A percentile compares a stretch with the other conserved stretches of the same genome.
These are phyloP conservation scores for Corydoras sp. DNA, from an alignment of 2,113 vertebrate species.

Conservation along the genomic window DNA sequence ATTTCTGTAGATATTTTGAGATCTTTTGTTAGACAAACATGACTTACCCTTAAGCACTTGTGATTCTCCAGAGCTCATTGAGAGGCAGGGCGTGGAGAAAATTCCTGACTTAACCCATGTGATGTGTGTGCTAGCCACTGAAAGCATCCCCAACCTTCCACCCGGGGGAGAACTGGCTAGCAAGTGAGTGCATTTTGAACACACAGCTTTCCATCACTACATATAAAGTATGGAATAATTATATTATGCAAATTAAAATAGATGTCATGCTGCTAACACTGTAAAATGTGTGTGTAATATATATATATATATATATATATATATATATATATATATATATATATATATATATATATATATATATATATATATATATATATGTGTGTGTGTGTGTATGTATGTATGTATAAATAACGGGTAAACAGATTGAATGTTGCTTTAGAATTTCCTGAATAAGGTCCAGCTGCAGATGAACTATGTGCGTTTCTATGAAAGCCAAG, in stretches of 20 bases:
- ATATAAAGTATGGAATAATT: too few relatives aligned
- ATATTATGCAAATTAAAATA: too few relatives aligned
- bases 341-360: too few relatives aligned
- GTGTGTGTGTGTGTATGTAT: too few relatives aligned
- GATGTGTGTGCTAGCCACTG: constrained; percentile 94
- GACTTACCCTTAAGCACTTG: constrained; percentile 85
- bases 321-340: too few relatives aligned
- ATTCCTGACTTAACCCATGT: constrained; percentile 95
- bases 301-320: too few relatives aligned
- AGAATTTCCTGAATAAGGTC: neutral
- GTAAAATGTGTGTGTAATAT: too few relatives aligned
- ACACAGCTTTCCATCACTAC: neutral
- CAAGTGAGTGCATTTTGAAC: constrained; percentile 79
- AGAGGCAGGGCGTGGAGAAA: constrained; percentile 92
- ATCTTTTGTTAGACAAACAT: constrained; percentile 59
- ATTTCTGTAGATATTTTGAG: neutral
- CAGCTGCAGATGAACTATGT: neutral
- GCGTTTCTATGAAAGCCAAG: neutral
- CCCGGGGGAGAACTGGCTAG: constrained; percentile 95
- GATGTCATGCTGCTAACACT: too few relatives aligned
- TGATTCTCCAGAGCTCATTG: constrained; percentile 95
- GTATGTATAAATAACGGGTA: neutral
- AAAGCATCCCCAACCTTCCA: constrained; percentile 97
- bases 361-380: too few relatives aligned
- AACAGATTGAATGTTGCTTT: neutral